phyloP scores from a whole-genome alignment of 2,888 invertebrate species.

The Mythimna ferrago region DNA sequence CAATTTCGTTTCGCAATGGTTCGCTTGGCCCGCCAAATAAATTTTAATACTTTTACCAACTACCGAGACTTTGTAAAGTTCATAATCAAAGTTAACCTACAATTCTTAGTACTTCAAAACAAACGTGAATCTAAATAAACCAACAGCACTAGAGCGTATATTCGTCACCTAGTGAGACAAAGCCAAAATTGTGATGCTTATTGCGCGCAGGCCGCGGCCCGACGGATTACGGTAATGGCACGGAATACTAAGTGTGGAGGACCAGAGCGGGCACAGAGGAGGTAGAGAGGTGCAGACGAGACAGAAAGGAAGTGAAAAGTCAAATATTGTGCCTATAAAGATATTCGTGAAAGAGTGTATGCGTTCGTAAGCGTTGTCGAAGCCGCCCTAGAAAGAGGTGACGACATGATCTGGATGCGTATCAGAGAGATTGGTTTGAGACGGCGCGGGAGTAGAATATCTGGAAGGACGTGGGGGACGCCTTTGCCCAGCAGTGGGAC shows the following conservation, averaged over 20 bases:
- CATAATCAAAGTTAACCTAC: neutral
- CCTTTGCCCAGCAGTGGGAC: no score
- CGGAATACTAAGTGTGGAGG: constrained; percentile 73
- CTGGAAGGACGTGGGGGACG: no score
- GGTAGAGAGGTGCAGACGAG: neutral
- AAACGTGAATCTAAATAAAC: constrained; percentile 22
- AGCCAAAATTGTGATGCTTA: constrained; percentile 74
- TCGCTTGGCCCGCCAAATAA: no score
- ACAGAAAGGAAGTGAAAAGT: neutral
- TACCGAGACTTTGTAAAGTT: neutral
- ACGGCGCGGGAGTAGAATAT: no score
- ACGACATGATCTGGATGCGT: no score
- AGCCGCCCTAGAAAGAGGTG: no score
- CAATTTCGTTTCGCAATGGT: no score
- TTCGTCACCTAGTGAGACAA: constrained; percentile 66
- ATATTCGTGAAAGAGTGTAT: no score
- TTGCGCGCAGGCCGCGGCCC: constrained; percentile 70
- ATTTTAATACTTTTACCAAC: no score
- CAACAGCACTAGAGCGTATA: constrained; percentile 35
- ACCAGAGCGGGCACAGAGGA: constrained; percentile 36
- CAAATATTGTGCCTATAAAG: constrained; percentile 13
- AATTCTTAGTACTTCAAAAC: neutral
- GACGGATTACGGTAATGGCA: constrained; percentile 75
- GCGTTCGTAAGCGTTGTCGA: no score
- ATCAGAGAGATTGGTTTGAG: no score